Evolutionary conservation across 1,140 invertebrate species (phyloP).

Genomic region (Aporrectodea caliginosa): DNA sequence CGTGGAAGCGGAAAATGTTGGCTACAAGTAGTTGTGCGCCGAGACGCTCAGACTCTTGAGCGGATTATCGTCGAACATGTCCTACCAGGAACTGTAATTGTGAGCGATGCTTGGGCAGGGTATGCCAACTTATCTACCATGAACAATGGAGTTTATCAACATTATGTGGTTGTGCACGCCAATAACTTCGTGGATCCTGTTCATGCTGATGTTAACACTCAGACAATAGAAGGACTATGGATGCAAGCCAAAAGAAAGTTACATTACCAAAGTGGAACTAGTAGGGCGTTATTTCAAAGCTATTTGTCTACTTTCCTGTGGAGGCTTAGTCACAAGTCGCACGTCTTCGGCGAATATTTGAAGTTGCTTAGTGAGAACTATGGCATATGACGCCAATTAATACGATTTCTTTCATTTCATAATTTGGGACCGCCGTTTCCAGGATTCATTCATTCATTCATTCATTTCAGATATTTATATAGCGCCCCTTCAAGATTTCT

Average conservation of each 20-base stretch:
- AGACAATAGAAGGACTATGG: conserved; percentile 3
- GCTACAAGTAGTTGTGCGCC: background rate
- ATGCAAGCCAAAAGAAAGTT: conserved; percentile 5
- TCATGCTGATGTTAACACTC: background rate
- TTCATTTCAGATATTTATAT: too few species aligned
- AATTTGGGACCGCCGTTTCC: too few species aligned
- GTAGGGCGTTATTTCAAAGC: background rate
- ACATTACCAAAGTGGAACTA: conserved; percentile 7
- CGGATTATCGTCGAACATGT: background rate
- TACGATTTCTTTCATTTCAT: too few species aligned
- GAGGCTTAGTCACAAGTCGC: background rate
- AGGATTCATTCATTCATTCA: too few species aligned
- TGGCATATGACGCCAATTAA: too few species aligned
- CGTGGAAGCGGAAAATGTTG: background rate
- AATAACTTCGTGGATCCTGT: conserved; percentile 7
- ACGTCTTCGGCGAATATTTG: conserved; percentile 5
- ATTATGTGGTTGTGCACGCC: background rate
- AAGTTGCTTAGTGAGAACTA: conserved; percentile 11
- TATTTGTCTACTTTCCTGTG: background rate
- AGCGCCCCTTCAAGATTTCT: too few species aligned
- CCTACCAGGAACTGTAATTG: background rate
- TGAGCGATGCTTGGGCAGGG: background rate
- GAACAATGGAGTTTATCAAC: background rate
- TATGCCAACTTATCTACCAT: background rate
- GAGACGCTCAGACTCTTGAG: background rate